Evolutionary conservation across 2,797 vertebrate genomes (phyloP).

Genomic region (Manis javanica): DNA sequence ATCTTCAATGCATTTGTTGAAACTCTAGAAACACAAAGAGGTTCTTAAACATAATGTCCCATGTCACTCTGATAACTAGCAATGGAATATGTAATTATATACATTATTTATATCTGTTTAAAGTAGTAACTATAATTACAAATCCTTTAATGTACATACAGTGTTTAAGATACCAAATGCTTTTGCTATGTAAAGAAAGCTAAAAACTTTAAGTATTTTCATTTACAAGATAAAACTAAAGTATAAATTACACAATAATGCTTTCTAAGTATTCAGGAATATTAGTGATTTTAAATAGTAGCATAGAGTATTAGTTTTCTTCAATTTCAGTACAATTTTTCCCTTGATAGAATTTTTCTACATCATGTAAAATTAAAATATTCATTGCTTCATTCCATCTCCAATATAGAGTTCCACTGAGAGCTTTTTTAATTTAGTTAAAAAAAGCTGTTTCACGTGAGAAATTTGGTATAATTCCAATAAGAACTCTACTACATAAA

Average conservation of each 20-base stretch:
- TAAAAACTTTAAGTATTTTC: constrained; percentile 33
- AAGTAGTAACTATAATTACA: constrained; percentile 27
- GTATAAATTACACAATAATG: constrained; percentile 26
- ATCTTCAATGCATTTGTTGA: constrained; percentile 87
- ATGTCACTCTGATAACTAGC: constrained; percentile 19
- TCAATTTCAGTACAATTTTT: constrained; percentile 10
- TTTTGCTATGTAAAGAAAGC: not conserved
- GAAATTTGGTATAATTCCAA: not conserved
- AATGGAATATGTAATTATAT: not conserved
- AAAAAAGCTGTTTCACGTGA: constrained; percentile 2
- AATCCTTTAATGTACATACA: not conserved
- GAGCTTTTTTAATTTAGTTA: not conserved
- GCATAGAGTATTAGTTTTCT: constrained; percentile 11
- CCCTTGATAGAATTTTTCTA: not conserved
- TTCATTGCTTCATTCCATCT: not conserved
- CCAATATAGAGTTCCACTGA: not conserved
- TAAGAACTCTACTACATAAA: not conserved
- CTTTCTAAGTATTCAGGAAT: constrained; percentile 49
- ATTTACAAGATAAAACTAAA: constrained; percentile 21
- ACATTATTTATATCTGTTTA: not conserved
- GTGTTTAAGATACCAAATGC: constrained; percentile 45
- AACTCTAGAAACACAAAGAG: constrained; percentile 83
- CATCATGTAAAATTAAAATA: constrained; percentile 51
- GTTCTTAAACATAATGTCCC: constrained; percentile 54
- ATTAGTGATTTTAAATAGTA: constrained; percentile 32